Base-by-base conservation (phyloP, 2,113 vertebrate species). In the Synodontis membranacea region DNA sequence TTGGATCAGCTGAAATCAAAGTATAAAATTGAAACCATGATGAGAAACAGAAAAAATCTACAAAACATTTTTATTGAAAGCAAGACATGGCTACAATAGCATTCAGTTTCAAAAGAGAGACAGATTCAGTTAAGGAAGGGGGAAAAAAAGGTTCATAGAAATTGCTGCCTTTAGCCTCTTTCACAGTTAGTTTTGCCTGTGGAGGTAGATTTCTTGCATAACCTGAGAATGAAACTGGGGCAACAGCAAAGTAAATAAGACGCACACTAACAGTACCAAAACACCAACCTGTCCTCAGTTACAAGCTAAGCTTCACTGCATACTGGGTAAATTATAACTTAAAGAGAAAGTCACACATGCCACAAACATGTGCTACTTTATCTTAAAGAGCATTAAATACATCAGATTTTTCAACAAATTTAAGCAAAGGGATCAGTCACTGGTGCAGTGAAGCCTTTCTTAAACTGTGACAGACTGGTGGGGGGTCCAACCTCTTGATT, bases 181-280 rank as follows among this genome's bases (percentile, higher is more conserved):
- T 97, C 96, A 97, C 96, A 97, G 96, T 97, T 95, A 93, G 95
- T 96, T 92, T 92, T 87, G 88, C 92, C 95, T 96, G 93, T 95
- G 96, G 97, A 98, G 97, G 97, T 99, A 98, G 97, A 97, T 97
- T 96, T 95, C 95, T 95, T 92, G 96, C 94, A 92, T 96, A 96
- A 97, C 96, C 97, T 97, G 97, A 97, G 97, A 96, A 94, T 95
- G 94, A 94, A 94, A 96, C 94, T 93, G 93, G 95, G 95, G 95
- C 93, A 64, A 88, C 64, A 80, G 85, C 84, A 90, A 91, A 88
- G 39, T 74, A 89, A 89, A 50, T 66, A 88, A 86, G 64, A 88
- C 66, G 56, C 87, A 87, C 56, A 37, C 46, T 21, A 39, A 86
- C 58, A 78, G 72, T 81, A 86, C 83, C 87, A 80, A 83, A 66